Percentiles rank a stretch among this genome's conserved stretches.
phyloP scores from a whole-genome alignment of 2,888 invertebrate species.

The Drosophila cyrtoloma region DNA sequence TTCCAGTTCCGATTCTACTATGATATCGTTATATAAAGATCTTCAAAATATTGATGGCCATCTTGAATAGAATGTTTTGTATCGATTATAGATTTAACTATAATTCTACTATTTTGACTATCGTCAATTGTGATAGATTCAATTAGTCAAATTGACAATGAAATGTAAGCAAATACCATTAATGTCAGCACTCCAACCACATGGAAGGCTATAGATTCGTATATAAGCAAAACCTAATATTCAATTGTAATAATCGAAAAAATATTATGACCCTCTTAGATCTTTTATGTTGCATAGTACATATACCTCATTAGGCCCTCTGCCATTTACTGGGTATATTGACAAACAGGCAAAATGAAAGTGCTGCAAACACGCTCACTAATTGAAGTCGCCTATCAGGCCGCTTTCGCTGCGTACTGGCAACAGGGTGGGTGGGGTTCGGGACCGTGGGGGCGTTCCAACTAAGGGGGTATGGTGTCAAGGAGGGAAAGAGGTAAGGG shows the following conservation, averaged over 20 bases:
- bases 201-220: background rate
- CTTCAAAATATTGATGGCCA: background rate
- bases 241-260: background rate
- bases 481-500: background rate
- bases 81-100: background rate
- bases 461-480: slow-evolving; percentile 13
- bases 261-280: no score
- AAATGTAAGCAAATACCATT: no score
- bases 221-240: background rate
- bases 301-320: background rate
- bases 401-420: slow-evolving; percentile 3
- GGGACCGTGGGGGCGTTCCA: background rate
- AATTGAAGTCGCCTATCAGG: slow-evolving; percentile 52
- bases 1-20: background rate
- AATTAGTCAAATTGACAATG: slow-evolving; percentile 42
- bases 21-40: background rate
- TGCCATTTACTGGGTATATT: slow-evolving; percentile 22
- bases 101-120: background rate
- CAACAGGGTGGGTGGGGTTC: background rate
- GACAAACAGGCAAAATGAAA: slow-evolving; percentile 14
- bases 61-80: background rate
- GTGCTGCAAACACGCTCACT: slow-evolving; percentile 39
- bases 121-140: slow-evolving; percentile 28
- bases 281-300: slow-evolving; percentile 32
- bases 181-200: background rate